A percentile compares a stretch with the other conserved stretches of the same genome.
These are phyloP conservation scores for Sarcophaga variegata DNA, from an alignment of 2,888 invertebrate genomes.

Conservation along the genomic window DNA sequence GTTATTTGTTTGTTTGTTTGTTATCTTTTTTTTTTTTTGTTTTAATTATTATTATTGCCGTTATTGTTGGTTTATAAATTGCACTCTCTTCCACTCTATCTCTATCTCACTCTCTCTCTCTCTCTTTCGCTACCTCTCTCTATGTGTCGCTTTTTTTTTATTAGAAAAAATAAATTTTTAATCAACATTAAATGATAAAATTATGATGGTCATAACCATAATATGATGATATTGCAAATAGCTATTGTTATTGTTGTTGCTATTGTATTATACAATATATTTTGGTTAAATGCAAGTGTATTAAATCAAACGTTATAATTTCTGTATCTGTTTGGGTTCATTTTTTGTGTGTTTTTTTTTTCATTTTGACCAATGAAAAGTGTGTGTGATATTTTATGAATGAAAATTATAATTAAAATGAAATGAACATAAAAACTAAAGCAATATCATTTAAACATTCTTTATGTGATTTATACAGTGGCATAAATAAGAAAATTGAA, in stretches of 20 bases:
- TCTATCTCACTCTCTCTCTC: no score
- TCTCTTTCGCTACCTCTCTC: background rate
- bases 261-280: background rate
- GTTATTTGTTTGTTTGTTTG: no score
- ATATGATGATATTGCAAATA: background rate
- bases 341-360: background rate
- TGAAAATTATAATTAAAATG: conserved; percentile 24
- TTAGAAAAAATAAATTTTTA: background rate
- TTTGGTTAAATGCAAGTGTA: no score
- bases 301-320: no score
- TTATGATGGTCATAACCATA: background rate
- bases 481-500: no score
- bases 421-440: background rate
- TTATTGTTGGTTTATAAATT: conserved; percentile 41
- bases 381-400: conserved; percentile 17
- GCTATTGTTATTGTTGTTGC: background rate
- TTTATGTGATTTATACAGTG: background rate
- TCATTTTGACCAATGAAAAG: background rate
- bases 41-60: conserved; percentile 39
- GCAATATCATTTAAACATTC: background rate
- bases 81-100: background rate
- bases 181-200: background rate
- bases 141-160: background rate
- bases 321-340: no score
- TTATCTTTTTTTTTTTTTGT: background rate